Conservation (phyloP, 2,888 invertebrate genomes). For the Chrysomela aeneicollis region DNA sequence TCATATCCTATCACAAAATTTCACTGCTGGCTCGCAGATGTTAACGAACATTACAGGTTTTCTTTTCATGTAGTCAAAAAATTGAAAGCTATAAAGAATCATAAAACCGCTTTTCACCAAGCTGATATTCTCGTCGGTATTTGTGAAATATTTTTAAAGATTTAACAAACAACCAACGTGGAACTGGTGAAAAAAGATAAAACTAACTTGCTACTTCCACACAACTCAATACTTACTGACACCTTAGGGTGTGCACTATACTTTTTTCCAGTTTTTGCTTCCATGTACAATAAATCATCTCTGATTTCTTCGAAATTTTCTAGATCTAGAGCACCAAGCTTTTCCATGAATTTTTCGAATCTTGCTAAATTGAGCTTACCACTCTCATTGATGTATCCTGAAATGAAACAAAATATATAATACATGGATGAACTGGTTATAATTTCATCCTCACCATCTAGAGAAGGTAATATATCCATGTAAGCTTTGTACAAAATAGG, state of each 20-base stretch:
- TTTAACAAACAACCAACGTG: no score
- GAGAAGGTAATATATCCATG: slow-evolving; percentile 82
- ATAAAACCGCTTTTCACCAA: no score
- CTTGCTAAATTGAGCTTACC: slow-evolving; percentile 83
- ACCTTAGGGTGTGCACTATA: slow-evolving; percentile 42
- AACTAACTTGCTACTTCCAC: no score
- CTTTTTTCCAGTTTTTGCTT: slow-evolving; percentile 75
- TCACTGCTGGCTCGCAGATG: no score
- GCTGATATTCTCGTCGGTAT: no score
- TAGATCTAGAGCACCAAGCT: slow-evolving; percentile 75
- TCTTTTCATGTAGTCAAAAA: no score
- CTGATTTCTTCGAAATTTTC: slow-evolving; percentile 79
- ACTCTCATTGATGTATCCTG: slow-evolving; percentile 92
- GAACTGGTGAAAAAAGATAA: no score
- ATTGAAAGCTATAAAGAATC: neutral
- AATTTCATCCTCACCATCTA: slow-evolving; percentile 74
- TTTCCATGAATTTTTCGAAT: slow-evolving; percentile 86
- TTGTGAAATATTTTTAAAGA: no score
- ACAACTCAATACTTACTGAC: slow-evolving; percentile 41
- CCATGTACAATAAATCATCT: slow-evolving; percentile 85
- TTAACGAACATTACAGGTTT: no score
- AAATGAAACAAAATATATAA: slow-evolving; percentile 32
- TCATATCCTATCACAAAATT: no score
- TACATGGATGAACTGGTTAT: neutral
- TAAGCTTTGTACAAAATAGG: slow-evolving; percentile 88